Base-by-base conservation (phyloP, 2,888 invertebrate genomes). In the Penaeus monodon region DNA sequence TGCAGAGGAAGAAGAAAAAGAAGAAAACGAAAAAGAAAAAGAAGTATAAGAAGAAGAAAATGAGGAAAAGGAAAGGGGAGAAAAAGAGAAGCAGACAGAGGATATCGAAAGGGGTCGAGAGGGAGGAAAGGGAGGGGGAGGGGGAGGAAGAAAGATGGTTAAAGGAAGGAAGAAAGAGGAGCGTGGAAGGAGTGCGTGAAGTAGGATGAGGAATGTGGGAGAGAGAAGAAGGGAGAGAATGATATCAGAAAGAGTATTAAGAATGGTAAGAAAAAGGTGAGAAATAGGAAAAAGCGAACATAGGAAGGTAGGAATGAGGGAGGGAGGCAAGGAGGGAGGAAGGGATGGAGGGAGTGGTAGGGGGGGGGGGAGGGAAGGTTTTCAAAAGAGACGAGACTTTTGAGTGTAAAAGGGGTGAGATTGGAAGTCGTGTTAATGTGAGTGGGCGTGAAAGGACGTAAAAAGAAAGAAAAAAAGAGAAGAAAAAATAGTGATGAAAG, bases 351-450 rank as follows among this genome's bases (percentile, higher is more conserved):
- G 57, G 57, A 57, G 14, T 2, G 57, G 17, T 14, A 1, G 49
- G 17, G 57, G 57, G 57, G 3, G 57, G 17, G 57, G 57, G 57
- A 3, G 57, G 14, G 57, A 3, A 57, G 57, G 57, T 57, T 57
- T 57, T 57, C 57, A 57, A 77, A n/a, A 38, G 57, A 77, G 57
- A 14, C 29, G 29, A 44, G 76, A 27, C 22, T 76, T 76, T 77
- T 63, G 14, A 17, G 27, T n/a, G 57, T 17, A 77, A 77, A 77
- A 63, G 57, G 57, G 27, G 27, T 27, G 77, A 63, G 77, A 77
- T 77, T 77, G 57, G 77, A 77, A 27, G 57, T 63, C n/a, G 77
- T 57, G 77, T 29, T 77, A 57, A 77, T 77, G 63, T 77, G 57
- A 63, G 77, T 77, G 77, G 24, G 27, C 27, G 57, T 27, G 57